Percentiles rank a stretch among this genome's conserved stretches.
Conservation (phyloP, 2,113 vertebrate species). For the Bostrychus sinensis region DNA sequence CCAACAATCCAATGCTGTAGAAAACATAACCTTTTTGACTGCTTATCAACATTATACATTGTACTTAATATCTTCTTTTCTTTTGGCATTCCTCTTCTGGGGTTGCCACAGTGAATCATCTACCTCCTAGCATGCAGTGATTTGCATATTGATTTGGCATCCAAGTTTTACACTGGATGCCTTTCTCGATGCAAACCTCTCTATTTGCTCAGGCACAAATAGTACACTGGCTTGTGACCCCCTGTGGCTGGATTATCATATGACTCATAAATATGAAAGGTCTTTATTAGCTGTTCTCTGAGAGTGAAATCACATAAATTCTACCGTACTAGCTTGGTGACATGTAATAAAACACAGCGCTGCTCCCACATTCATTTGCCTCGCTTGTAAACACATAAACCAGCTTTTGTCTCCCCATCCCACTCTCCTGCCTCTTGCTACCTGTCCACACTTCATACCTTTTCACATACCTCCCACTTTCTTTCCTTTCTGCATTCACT, state of each 20-base stretch:
- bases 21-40: too few species aligned
- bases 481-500: slow-evolving; percentile 28
- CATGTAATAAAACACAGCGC: background rate
- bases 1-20: too few species aligned
- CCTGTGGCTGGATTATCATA: background rate
- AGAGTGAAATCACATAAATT: background rate
- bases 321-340: background rate
- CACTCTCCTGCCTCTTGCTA: slow-evolving; percentile 20
- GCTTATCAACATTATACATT: too few species aligned
- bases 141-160: too few species aligned
- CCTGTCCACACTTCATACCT: slow-evolving; percentile 18
- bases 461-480: slow-evolving; percentile 37
- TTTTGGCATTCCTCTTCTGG: too few species aligned
- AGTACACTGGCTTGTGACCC: too few species aligned
- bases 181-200: too few species aligned
- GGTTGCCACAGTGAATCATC: too few species aligned
- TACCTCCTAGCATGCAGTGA: too few species aligned
- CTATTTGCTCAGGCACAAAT: too few species aligned
- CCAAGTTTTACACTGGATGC: too few species aligned
- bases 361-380: background rate
- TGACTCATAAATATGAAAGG: background rate
- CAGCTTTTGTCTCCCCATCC: slow-evolving; percentile 41
- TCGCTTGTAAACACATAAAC: slow-evolving; percentile 10
- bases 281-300: background rate
- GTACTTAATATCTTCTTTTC: too few species aligned